These are phyloP conservation scores for Geococcyx californianus DNA, from an alignment of 2,113 vertebrate genomes.

Conservation along the genomic window DNA sequence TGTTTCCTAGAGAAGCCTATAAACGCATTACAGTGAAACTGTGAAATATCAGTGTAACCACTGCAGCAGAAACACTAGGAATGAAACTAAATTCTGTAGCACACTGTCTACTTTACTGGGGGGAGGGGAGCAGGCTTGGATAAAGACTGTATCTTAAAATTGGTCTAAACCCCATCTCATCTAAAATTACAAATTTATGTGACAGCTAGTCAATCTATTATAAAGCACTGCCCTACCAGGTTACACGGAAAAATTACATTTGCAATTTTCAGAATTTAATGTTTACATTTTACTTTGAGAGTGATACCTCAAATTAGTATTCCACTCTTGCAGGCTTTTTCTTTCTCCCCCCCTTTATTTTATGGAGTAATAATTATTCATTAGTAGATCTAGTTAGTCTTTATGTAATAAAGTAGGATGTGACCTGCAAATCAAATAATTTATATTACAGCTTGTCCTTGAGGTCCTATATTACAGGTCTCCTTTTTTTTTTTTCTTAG, in stretches of 20 bases:
- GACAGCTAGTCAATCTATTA: conserved; percentile 47
- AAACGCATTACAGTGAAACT: background rate
- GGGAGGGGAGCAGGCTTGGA: conserved; percentile 17
- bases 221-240: conserved; percentile 39
- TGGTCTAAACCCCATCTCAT: conserved; percentile 32
- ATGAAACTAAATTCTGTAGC: conserved; percentile 6
- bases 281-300: conserved; percentile 64
- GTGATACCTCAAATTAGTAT: conserved; percentile 70
- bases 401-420: conserved; percentile 79
- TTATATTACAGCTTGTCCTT: conserved; percentile 71
- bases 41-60: background rate
- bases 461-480: conserved; percentile 38
- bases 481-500: background rate
- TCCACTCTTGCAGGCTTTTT: conserved; percentile 41
- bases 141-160: conserved; percentile 24
- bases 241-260: conserved; percentile 63
- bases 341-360: conserved; percentile 57
- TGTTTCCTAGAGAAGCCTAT: background rate
- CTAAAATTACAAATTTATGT: conserved; percentile 61
- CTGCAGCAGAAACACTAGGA: conserved; percentile 38
- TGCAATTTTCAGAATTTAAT: conserved; percentile 66
- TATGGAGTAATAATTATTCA: conserved; percentile 84
- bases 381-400: conserved; percentile 78
- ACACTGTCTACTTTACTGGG: background rate
- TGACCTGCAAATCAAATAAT: conserved; percentile 79